These are phyloP conservation scores for Streptopelia turtur DNA, from an alignment of 2,797 vertebrate species.

Conservation along the genomic window DNA sequence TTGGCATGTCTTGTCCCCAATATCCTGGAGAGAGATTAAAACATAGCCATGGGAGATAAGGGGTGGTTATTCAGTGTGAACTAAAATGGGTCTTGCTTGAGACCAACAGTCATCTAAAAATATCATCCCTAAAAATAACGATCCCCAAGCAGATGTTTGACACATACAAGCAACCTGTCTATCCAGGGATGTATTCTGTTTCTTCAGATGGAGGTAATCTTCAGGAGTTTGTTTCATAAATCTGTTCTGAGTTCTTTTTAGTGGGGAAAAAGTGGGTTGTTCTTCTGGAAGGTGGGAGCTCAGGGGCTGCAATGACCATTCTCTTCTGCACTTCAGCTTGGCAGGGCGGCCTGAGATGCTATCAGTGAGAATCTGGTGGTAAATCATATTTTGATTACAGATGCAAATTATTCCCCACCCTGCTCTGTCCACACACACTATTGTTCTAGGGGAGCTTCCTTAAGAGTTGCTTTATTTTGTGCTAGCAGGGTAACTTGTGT, in stretches of 20 bases:
- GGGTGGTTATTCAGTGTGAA: neutral
- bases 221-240: neutral
- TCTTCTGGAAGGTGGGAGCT: neutral
- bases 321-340: neutral
- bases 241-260: neutral
- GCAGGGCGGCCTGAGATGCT: neutral
- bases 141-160: neutral
- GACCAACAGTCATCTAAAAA: neutral
- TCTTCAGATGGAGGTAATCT: neutral
- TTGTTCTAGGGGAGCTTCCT: neutral
- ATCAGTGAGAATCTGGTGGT: neutral
- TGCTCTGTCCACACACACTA: neutral
- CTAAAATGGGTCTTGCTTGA: neutral
- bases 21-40: neutral
- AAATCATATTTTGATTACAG: neutral
- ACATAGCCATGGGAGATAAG: neutral
- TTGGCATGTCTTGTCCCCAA: neutral
- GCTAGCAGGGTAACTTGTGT: neutral
- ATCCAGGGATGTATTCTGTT: neutral
- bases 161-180: neutral
- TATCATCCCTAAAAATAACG: neutral
- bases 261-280: accelerated
- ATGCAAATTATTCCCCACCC: neutral
- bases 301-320: neutral
- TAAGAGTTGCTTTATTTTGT: neutral